Conservation (phyloP, 2,113 vertebrate species). For the Myiozetetes cayanensis region DNA sequence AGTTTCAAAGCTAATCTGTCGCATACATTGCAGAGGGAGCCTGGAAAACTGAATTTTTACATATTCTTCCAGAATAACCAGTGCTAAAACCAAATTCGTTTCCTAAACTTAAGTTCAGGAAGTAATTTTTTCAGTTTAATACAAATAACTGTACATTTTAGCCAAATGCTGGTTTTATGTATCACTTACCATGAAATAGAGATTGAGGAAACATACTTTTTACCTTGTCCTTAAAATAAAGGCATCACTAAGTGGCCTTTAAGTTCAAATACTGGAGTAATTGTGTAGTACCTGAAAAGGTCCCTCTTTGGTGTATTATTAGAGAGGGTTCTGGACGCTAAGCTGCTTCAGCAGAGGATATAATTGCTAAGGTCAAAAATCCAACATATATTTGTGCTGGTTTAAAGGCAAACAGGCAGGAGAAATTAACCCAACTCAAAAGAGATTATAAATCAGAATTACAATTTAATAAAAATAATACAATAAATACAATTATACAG, state of each 20-base stretch:
- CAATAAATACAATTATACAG: too few species aligned
- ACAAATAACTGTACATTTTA: not conserved
- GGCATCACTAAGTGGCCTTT: not conserved
- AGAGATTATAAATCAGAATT: too few species aligned
- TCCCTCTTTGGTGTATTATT: not conserved
- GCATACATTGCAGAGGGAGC: conserved; percentile 33
- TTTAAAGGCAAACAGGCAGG: too few species aligned
- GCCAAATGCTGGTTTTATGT: not conserved
- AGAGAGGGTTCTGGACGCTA: not conserved
- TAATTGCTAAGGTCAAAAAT: not conserved
- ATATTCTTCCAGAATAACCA: conserved; percentile 32
- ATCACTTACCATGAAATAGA: not conserved
- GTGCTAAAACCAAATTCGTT: conserved; percentile 61
- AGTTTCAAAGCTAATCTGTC: conserved; percentile 51
- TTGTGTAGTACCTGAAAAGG: not conserved
- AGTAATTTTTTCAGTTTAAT: not conserved
- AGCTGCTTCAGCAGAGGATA: not conserved
- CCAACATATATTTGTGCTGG: not conserved
- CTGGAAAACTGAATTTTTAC: conserved; percentile 24
- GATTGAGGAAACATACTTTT: not conserved
- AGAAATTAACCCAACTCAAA: too few species aligned
- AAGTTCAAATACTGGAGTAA: rapidly evolving
- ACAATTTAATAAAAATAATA: too few species aligned
- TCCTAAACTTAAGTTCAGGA: conserved; percentile 1
- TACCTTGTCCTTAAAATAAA: not conserved